These are phyloP conservation scores for Cantharis flavilabris DNA, from an alignment of 2,888 invertebrate species.

Conservation along the genomic window DNA sequence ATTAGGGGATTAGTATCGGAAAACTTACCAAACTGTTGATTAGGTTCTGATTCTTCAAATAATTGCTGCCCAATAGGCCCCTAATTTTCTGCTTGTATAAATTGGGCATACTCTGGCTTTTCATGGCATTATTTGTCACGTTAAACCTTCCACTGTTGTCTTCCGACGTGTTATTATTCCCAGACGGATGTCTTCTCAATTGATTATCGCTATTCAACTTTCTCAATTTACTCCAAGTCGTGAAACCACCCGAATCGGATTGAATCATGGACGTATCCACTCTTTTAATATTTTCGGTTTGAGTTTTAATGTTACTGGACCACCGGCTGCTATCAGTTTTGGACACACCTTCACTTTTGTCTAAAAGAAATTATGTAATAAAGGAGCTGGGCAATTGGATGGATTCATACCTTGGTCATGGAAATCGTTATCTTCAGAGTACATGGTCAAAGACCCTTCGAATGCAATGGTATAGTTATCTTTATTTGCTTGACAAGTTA, in stretches of 20 bases:
- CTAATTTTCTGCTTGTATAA: slow-evolving; percentile 62
- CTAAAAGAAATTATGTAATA: slow-evolving; percentile 26
- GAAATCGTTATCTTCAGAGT: slow-evolving; percentile 83
- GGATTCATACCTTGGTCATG: slow-evolving; percentile 53
- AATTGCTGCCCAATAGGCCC: slow-evolving; percentile 60
- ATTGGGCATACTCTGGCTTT: slow-evolving; percentile 83
- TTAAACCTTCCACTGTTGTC: slow-evolving; percentile 61
- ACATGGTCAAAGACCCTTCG: slow-evolving; percentile 84
- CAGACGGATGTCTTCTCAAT: slow-evolving; percentile 76
- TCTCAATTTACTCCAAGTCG: slow-evolving; percentile 87
- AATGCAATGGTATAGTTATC: slow-evolving; percentile 95
- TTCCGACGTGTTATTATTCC: slow-evolving; percentile 60
- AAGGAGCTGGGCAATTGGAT: neutral
- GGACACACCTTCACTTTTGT: slow-evolving; percentile 46
- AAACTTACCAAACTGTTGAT: slow-evolving; percentile 72
- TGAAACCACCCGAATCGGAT: slow-evolving; percentile 81
- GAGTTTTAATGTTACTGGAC: slow-evolving; percentile 43
- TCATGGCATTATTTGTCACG: slow-evolving; percentile 63
- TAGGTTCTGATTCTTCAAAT: slow-evolving; percentile 56
- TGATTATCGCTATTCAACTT: slow-evolving; percentile 68
- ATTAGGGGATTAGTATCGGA: too few relatives aligned
- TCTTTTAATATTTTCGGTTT: slow-evolving; percentile 33
- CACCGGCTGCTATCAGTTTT: slow-evolving; percentile 46
- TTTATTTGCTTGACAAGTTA: slow-evolving; percentile 91
- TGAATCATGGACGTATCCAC: slow-evolving; percentile 67